Conservation (phyloP, 2,113 vertebrate species). For the Menidia beryllina region DNA sequence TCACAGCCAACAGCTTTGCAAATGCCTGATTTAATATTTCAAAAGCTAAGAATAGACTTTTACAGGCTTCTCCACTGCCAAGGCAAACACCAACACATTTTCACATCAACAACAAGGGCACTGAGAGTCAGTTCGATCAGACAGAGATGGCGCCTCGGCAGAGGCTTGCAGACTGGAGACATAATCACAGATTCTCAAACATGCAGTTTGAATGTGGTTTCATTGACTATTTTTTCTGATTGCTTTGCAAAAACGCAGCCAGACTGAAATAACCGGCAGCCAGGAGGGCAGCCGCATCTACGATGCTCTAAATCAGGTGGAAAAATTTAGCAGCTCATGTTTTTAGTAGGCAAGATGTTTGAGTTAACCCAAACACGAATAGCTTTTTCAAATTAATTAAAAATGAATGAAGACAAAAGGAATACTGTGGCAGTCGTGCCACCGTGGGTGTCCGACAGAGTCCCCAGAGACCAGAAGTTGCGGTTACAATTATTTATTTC, state of each 20-base stretch:
- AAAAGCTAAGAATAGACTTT: slow-evolving; percentile 71
- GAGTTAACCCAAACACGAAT: slow-evolving; percentile 7
- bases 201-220: neutral
- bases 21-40: slow-evolving; percentile 56
- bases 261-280: neutral
- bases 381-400: slow-evolving; percentile 48
- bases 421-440: too few relatives aligned
- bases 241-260: neutral
- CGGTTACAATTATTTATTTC: too few relatives aligned
- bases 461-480: too few relatives aligned
- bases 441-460: too few relatives aligned
- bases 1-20: slow-evolving; percentile 58
- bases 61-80: slow-evolving; percentile 56
- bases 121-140: slow-evolving; percentile 44
- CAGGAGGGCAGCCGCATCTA: slow-evolving; percentile 7
- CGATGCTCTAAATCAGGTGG: slow-evolving; percentile 37
- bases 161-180: slow-evolving; percentile 21
- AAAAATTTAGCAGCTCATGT: slow-evolving; percentile 37
- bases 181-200: slow-evolving; percentile 7
- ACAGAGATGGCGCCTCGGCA: slow-evolving; percentile 7
- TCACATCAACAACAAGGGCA: slow-evolving; percentile 61
- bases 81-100: slow-evolving; percentile 70
- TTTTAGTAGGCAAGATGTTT: slow-evolving; percentile 57
- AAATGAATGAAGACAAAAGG: slow-evolving; percentile 34
- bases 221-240: slow-evolving; percentile 1